Evolutionary conservation across 1,140 invertebrate species (phyloP).

Genomic region (Phortica variegata): DNA sequence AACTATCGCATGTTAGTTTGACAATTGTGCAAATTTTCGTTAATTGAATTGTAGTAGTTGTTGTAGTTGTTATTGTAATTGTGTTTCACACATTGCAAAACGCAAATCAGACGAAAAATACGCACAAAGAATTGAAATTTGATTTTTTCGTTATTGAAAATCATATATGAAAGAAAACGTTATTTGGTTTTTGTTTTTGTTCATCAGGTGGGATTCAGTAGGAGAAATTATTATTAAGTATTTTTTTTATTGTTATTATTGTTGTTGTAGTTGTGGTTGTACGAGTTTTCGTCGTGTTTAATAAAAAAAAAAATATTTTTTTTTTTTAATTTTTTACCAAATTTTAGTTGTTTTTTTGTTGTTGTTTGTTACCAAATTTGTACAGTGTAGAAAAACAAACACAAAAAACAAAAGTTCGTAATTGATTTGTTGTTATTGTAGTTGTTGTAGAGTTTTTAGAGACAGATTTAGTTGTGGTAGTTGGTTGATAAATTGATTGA

Average conservation of each 20-base stretch:
- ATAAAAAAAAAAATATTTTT: neutral
- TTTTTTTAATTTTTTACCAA: too few relatives aligned
- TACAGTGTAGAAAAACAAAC: too few relatives aligned
- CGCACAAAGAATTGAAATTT: too few relatives aligned
- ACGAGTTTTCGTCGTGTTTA: slow-evolving; percentile 9
- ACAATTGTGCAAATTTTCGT: slow-evolving; percentile 26
- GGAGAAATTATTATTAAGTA: too few relatives aligned
- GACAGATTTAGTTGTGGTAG: slow-evolving; percentile 1
- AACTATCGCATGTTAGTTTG: slow-evolving; percentile 50
- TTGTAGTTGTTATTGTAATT: slow-evolving; percentile 23
- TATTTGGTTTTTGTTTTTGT: too few relatives aligned
- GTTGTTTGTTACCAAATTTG: slow-evolving; percentile 16
- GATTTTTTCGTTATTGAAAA: too few relatives aligned
- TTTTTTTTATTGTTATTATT: slow-evolving; percentile 17
- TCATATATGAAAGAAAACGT: too few relatives aligned
- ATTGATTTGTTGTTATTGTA: neutral
- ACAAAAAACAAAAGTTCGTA: too few relatives aligned
- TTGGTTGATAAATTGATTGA: neutral
- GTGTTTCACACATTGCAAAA: too few relatives aligned
- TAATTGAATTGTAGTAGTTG: slow-evolving; percentile 32
- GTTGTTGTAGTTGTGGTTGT: slow-evolving; percentile 28
- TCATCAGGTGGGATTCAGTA: too few relatives aligned
- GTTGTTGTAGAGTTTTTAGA: slow-evolving; percentile 24
- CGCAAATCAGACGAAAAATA: too few relatives aligned
- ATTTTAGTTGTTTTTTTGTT: slow-evolving; percentile 19